phyloP scores from a whole-genome alignment of 2,888 invertebrate genomes.

The Harmothoe impar region DNA sequence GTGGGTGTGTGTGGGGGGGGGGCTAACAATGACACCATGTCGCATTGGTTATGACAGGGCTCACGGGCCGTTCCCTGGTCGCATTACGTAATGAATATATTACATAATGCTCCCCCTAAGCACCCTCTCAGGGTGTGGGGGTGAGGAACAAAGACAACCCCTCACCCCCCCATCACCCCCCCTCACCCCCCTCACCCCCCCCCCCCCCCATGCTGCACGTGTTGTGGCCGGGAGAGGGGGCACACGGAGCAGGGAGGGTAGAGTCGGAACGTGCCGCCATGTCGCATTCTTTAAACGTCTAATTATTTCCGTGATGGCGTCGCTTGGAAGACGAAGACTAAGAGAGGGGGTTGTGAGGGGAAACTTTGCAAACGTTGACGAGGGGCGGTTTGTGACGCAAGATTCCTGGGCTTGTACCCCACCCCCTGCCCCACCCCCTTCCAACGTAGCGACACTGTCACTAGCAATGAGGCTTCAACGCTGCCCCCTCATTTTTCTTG shows the following conservation, averaged over 20 bases:
- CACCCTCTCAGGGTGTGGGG: not conserved
- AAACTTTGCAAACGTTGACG: slow-evolving; percentile 20
- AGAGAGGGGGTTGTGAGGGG: not conserved
- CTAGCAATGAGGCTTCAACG: slow-evolving; percentile 10
- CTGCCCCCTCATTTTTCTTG: not conserved
- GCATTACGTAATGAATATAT: slow-evolving; percentile 58
- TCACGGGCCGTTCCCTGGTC: not conserved
- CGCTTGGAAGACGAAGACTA: not conserved
- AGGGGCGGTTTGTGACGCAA: not conserved
- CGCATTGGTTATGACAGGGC: slow-evolving; percentile 5
- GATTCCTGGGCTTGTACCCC: not conserved
- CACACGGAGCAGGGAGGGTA: not conserved
- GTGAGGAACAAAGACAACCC: not conserved
- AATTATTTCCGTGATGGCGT: slow-evolving; percentile 11
- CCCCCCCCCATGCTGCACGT: not conserved
- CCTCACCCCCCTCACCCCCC: not conserved
- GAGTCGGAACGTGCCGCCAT: not conserved
- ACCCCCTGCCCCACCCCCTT: not conserved
- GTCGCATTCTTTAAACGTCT: slow-evolving; percentile 40
- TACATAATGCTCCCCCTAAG: slow-evolving; percentile 30
- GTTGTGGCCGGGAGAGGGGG: not conserved
- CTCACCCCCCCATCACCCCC: not conserved
- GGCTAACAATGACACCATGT: slow-evolving; percentile 4
- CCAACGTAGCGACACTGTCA: slow-evolving; percentile 15
- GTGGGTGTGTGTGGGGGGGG: not conserved